Conservation (phyloP, 1,140 invertebrate genomes). For the Dendrolimus punctatus region DNA sequence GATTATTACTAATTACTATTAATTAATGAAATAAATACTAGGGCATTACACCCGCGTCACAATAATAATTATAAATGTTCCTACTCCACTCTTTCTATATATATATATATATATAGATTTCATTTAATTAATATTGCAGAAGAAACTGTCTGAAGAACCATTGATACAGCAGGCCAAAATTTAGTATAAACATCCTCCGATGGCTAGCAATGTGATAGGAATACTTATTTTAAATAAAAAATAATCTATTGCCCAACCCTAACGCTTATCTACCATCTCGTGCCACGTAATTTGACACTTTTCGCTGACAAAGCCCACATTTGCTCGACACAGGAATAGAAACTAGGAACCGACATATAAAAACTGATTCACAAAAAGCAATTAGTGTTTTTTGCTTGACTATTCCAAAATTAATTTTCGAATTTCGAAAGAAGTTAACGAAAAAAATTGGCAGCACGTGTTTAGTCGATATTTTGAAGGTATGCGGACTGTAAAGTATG, state of each 20-base stretch:
- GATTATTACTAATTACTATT: too few species aligned
- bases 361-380: constrained; percentile 64
- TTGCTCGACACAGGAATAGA: constrained; percentile 46
- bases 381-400: constrained; percentile 61
- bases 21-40: too few species aligned
- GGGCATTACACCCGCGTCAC: too few species aligned
- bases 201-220: too few species aligned
- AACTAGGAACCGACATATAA: constrained; percentile 49
- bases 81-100: too few species aligned
- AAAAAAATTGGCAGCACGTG: constrained; percentile 57
- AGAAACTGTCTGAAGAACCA: too few species aligned
- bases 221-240: too few species aligned
- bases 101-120: too few species aligned
- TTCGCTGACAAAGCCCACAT: constrained; percentile 67
- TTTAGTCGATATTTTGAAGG: constrained; percentile 30
- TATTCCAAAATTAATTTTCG: constrained; percentile 64
- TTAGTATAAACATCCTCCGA: too few species aligned
- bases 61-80: too few species aligned
- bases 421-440: constrained; percentile 36
- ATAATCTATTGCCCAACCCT: constrained; percentile 30
- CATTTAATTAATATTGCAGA: too few species aligned
- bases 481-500: constrained; percentile 52
- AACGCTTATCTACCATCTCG: constrained; percentile 56
- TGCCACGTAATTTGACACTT: constrained; percentile 70
- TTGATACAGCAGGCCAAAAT: too few species aligned